A percentile compares a stretch with the other conserved stretches of the same genome.
Evolutionary conservation across 2,113 vertebrate genomes (phyloP).

Genomic region (Scalopus aquaticus): DNA sequence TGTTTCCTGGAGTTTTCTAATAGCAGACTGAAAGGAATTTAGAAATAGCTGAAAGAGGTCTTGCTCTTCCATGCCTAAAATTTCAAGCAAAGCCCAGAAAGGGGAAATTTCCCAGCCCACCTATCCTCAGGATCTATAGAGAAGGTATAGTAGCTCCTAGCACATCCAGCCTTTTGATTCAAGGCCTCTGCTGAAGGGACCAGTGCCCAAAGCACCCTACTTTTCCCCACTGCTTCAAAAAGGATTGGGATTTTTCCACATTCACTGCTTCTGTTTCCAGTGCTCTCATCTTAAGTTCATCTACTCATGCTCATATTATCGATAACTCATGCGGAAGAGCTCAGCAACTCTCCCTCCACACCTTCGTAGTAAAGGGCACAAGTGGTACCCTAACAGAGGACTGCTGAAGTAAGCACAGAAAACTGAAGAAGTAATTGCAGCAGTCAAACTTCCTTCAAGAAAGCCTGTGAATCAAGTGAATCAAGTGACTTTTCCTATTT

Average conservation of each 20-base stretch:
- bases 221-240: neutral
- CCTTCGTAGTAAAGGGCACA: neutral
- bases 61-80: neutral
- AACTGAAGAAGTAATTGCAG: neutral
- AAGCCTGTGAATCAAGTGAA: neutral
- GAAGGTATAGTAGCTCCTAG: neutral
- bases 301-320: neutral
- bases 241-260: neutral
- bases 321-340: neutral
- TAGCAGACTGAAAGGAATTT: neutral
- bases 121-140: neutral
- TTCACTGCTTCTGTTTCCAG: neutral
- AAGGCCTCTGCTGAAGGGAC: neutral
- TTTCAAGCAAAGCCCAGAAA: neutral
- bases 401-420: neutral
- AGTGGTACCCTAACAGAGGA: neutral
- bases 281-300: too few relatives aligned
- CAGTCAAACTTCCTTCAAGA: neutral
- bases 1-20: conserved; percentile 7
- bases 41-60: neutral
- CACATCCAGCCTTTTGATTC: neutral
- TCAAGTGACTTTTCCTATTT: conserved; percentile 8
- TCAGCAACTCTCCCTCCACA: neutral
- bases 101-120: neutral
- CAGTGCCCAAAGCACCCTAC: neutral